Evolutionary conservation across 1,140 invertebrate genomes (phyloP), one percentile per base, ranked within the genome.

Genomic region (Nautilus pompilius): DNA sequence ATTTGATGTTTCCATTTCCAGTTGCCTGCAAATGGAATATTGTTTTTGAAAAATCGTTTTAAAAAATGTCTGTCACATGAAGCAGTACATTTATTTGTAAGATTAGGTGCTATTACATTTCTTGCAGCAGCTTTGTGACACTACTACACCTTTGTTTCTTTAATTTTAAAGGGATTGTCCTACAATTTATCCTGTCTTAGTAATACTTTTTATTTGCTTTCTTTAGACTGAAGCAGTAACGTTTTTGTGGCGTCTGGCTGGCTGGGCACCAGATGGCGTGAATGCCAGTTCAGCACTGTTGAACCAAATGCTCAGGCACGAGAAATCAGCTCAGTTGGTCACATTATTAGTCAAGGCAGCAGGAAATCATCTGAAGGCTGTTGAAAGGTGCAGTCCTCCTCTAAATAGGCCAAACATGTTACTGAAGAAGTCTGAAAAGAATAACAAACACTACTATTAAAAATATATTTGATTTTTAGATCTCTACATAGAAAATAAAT

Each of bases 181-280:
- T n/a, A n/a, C n/a, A n/a, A n/a, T n/a, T n/a, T n/a, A n/a, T n/a
- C n/a, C n/a, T n/a, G n/a, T n/a, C n/a, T n/a, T n/a, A n/a, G n/a
- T n/a, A n/a, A n/a, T n/a, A n/a, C 36, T 13, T n/a, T n/a, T n/a
- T n/a, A n/a, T n/a, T n/a, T n/a, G n/a, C 17, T 8, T 17, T 26
- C 26, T 62, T 32, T 24, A 62, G 48, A 62, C 20, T 54, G 60
- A 62, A 10, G 20, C 13, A 28, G 45, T 60, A 13, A 20, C 17
- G 10, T 62, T 62, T 41, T 34, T 62, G 29, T 34, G 33, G 48
- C 13, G 60, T 28, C 15, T 62, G 46, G 20, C 30, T 17, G 60
- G 60, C n/a, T 62, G 60, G 48, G n/a, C 17, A 8, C 17, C 36
- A 15, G 60, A 55, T 36, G 26, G 49, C n/a, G 60, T 62, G 3